Percentiles rank a stretch among this genome's conserved stretches.
Evolutionary conservation across 2,797 vertebrate genomes (phyloP).

Genomic region (Argentina silus): DNA sequence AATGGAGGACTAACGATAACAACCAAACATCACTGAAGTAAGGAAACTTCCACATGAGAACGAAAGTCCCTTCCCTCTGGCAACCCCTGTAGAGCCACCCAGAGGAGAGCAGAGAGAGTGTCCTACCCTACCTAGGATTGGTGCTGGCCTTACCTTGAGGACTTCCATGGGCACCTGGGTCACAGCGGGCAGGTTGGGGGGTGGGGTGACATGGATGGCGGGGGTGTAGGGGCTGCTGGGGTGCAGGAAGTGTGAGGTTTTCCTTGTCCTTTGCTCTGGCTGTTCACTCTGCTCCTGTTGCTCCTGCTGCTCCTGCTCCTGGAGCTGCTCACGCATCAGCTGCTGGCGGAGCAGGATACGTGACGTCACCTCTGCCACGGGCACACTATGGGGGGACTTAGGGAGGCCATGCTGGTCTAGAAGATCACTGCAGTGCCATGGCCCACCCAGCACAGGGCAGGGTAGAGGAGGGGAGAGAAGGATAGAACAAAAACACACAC

Average conservation of each 20-base stretch:
- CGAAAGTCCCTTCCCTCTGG: not conserved
- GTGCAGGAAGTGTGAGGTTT: conserved; percentile 18
- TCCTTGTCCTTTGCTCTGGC: conserved; percentile 71
- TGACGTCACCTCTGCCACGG: conserved; percentile 79
- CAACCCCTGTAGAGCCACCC: not conserved
- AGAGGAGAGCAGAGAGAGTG: not conserved
- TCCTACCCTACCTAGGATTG: not conserved
- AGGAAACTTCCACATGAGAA: not conserved
- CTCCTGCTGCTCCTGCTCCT: conserved; percentile 84
- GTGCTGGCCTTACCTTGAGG: conserved; percentile 81
- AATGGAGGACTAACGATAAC: not conserved
- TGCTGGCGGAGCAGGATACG: conserved; percentile 82
- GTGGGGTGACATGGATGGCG: conserved; percentile 78
- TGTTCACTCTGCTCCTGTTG: conserved; percentile 74
- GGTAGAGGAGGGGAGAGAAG: conserved; percentile 28
- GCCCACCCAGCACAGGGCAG: conserved; percentile 56
- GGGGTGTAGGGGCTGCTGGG: conserved; percentile 74
- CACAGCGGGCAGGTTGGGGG: conserved; percentile 71
- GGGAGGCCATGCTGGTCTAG: conserved; percentile 83
- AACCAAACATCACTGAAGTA: not conserved
- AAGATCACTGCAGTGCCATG: conserved; percentile 77
- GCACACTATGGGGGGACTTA: conserved; percentile 79
- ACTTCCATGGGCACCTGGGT: conserved; percentile 85
- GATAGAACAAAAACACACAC: conserved; percentile 11
- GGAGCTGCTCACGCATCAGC: conserved; percentile 82